A percentile compares a stretch with the other conserved stretches of the same genome.
phyloP scores from a whole-genome alignment of 2,797 vertebrate genomes.

The Tauraco hartlaubi region DNA sequence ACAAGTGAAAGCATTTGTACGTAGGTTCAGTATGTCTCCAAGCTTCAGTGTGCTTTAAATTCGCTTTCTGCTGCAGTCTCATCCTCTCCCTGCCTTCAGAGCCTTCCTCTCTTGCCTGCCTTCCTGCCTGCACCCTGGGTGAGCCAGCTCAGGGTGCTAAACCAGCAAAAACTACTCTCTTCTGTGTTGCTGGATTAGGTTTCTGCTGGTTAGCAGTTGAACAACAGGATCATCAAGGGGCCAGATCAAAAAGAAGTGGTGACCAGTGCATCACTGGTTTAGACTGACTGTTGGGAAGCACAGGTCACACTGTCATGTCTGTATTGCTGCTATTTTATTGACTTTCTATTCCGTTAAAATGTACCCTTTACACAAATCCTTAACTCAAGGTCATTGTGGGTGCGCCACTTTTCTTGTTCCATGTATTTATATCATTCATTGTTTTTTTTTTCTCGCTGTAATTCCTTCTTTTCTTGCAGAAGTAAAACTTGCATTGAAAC shows the following conservation, averaged over 20 bases:
- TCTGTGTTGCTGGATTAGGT: background rate
- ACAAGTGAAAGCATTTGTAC: background rate
- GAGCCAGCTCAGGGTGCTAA: background rate
- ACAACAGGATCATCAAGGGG: background rate
- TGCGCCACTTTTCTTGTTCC: background rate
- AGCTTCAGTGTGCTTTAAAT: background rate
- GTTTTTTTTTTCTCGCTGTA: background rate
- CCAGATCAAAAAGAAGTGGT: background rate
- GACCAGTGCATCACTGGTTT: background rate
- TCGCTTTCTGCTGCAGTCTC: background rate
- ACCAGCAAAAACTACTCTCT: background rate
- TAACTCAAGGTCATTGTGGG: background rate
- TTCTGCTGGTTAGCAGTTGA: background rate
- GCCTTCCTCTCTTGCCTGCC: background rate
- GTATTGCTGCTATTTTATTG: background rate
- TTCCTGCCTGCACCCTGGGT: background rate
- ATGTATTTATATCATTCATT: background rate
- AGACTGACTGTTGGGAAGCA: background rate
- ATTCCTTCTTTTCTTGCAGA: background rate
- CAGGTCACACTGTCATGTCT: background rate
- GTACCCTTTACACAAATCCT: background rate
- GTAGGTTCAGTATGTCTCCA: background rate
- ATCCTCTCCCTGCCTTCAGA: background rate
- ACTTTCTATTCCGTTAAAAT: background rate
- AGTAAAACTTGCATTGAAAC: background rate